Conservation (phyloP, 1,140 invertebrate genomes). For the Plectus sambesii region DNA sequence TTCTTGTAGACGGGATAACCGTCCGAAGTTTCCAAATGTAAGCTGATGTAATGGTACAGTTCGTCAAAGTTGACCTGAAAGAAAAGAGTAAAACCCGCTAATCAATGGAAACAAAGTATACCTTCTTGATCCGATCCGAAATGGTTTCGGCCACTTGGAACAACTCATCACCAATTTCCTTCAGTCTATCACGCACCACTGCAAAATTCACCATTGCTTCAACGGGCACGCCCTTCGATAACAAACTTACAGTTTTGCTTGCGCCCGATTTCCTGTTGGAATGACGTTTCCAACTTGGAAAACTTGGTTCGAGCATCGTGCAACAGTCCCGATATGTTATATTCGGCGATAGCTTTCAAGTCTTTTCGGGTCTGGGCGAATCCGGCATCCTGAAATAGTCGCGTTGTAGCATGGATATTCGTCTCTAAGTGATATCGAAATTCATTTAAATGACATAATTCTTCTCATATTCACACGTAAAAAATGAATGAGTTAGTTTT, state of each 20-base stretch:
- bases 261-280: conserved; percentile 2
- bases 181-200: conserved; percentile 23
- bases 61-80: conserved; percentile 29
- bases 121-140: conserved; percentile 25
- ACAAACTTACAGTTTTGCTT: too few relatives aligned
- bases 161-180: conserved; percentile 28
- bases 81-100: too few relatives aligned
- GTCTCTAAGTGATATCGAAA: too few relatives aligned
- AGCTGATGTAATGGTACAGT: conserved; percentile 21
- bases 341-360: conserved; percentile 18
- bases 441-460: too few relatives aligned
- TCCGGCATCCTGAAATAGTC: too few relatives aligned
- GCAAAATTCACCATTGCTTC: conserved; percentile 2
- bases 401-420: too few relatives aligned
- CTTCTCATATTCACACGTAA: too few relatives aligned
- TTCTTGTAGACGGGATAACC: conserved; percentile 19
- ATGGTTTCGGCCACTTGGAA: conserved; percentile 26
- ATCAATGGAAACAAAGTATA: too few relatives aligned
- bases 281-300: conserved; percentile 13
- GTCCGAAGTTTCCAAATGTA: conserved; percentile 19
- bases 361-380: too few relatives aligned
- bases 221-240: background rate
- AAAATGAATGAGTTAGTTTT: too few relatives aligned
- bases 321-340: conserved; percentile 20
- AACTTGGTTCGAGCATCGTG: background rate